Evolutionary conservation across 2,888 invertebrate genomes (phyloP).

Genomic region (Meliscaeva auricollis): DNA sequence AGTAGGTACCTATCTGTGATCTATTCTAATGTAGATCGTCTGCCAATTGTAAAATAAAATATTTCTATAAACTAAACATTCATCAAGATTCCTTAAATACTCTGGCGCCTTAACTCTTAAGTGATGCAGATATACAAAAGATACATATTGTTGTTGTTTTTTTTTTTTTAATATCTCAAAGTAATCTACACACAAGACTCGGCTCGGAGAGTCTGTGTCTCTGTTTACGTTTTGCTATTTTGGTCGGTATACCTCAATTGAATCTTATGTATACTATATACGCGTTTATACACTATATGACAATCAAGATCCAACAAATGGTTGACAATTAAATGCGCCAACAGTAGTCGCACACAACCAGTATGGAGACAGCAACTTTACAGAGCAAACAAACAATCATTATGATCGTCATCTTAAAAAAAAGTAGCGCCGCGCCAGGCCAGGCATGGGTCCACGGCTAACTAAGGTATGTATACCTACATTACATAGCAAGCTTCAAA

Average conservation of each 20-base stretch:
- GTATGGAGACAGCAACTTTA: slow-evolving; percentile 15
- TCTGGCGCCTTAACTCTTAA: slow-evolving; percentile 66
- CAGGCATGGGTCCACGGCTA: not conserved
- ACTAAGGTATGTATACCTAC: slow-evolving; percentile 1
- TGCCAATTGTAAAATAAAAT: slow-evolving; percentile 10
- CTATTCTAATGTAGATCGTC: slow-evolving; percentile 8
- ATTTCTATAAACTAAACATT: slow-evolving; percentile 19
- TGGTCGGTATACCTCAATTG: slow-evolving; percentile 62
- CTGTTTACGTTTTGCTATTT: not conserved
- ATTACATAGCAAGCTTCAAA: slow-evolving; percentile 16
- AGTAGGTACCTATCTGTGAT: not conserved
- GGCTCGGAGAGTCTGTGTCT: not conserved
- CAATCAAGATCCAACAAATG: slow-evolving; percentile 62
- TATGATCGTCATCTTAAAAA: slow-evolving; percentile 45
- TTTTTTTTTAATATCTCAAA: slow-evolving; percentile 17
- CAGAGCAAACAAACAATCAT: slow-evolving; percentile 31
- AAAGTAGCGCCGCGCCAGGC: slow-evolving; percentile 9
- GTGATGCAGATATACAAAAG: slow-evolving; percentile 24
- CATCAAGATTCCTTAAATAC: slow-evolving; percentile 61
- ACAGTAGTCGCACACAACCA: slow-evolving; percentile 10
- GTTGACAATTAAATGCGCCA: slow-evolving; percentile 73
- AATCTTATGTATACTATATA: slow-evolving; percentile 38
- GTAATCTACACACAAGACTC: slow-evolving; percentile 22
- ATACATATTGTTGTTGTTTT: not conserved
- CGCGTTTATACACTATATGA: slow-evolving; percentile 36